Base-by-base conservation (phyloP, 2,113 vertebrate species). In the Sylvia atricapilla region DNA sequence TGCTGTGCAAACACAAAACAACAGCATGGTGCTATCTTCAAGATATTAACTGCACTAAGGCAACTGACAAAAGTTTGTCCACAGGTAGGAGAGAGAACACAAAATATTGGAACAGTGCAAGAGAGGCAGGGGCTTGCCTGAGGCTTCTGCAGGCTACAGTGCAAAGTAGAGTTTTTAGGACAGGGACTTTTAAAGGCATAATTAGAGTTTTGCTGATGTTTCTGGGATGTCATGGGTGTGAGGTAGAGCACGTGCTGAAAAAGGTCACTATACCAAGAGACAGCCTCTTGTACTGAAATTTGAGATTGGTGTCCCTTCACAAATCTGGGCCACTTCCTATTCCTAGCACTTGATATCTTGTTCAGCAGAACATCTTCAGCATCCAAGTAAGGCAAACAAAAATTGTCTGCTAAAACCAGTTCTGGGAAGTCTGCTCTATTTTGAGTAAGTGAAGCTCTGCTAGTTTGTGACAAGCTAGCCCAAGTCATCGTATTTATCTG, bases 301-400 rank as follows among this genome's bases (percentile, higher is more conserved):
- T 37, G 80, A 56, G 39, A 33, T 72, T 37, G 15, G 10, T 8
- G 19, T 60, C 44, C 52, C 43, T 77, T 84, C 31, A 28, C 25
- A 53, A 35, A 72, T 66, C 50, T 85, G 28, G 75, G 24, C 17
- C 44, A 43, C 11, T 22, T 23, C 30, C 18, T 73, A 90, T 88
- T 81, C 44, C n/a, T 85, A 58, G 27, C 39, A 31, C 66, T 82
- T 75, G 22, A 5, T 44, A 5, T 82, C 58, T 75, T 79, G 15
- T 73, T 89, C 44, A 72, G 53, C 60, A 62, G 66, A 87, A 39
- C 18, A 35, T 91, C 39, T 78, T 81, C 46, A 69, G 37, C 94
- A 73, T 90, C 78, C 84, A 91, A 89, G 66, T 44, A 87, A 96
- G 81, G 46, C 41, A 72, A 91, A 84, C 79, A 78, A 84, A 89